Percentiles rank a stretch among this genome's conserved stretches.
phyloP scores from a whole-genome alignment of 2,888 invertebrate species.

The Drosophila anomelani region DNA sequence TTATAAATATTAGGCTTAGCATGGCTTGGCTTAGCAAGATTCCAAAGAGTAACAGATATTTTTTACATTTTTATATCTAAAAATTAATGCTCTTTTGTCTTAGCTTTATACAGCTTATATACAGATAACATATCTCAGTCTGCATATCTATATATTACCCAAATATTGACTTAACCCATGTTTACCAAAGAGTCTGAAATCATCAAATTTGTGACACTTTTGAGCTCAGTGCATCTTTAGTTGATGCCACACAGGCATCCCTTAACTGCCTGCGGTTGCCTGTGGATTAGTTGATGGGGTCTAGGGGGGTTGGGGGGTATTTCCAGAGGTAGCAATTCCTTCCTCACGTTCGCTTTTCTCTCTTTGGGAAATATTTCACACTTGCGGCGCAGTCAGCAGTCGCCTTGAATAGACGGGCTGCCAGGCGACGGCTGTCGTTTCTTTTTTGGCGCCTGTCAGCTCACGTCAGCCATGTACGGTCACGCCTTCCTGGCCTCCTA shows the following conservation, averaged over 20 bases:
- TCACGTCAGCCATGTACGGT: slow-evolving; percentile 30
- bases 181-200: too few species aligned
- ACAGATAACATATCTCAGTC: background rate
- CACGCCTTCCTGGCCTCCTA: background rate
- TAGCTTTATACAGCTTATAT: background rate
- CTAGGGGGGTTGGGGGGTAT: background rate
- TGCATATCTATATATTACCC: background rate
- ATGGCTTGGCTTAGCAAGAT: background rate
- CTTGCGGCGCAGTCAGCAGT: slow-evolving; percentile 55
- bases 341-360: slow-evolving; percentile 39
- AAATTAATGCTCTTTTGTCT: background rate
- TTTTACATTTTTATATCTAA: too few species aligned
- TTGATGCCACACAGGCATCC: slow-evolving; percentile 4
- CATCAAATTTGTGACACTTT: background rate
- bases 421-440: slow-evolving; percentile 38
- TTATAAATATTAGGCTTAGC: background rate
- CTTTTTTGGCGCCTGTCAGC: slow-evolving; percentile 50
- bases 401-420: slow-evolving; percentile 45
- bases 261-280: slow-evolving; percentile 31
- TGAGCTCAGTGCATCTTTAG: slow-evolving; percentile 9
- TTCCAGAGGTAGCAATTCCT: slow-evolving; percentile 15
- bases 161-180: background rate
- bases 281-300: slow-evolving; percentile 23
- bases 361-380: slow-evolving; percentile 48
- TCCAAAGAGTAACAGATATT: background rate